These are phyloP conservation scores for Villa cingulata DNA, from an alignment of 2,888 invertebrate species.

Conservation along the genomic window DNA sequence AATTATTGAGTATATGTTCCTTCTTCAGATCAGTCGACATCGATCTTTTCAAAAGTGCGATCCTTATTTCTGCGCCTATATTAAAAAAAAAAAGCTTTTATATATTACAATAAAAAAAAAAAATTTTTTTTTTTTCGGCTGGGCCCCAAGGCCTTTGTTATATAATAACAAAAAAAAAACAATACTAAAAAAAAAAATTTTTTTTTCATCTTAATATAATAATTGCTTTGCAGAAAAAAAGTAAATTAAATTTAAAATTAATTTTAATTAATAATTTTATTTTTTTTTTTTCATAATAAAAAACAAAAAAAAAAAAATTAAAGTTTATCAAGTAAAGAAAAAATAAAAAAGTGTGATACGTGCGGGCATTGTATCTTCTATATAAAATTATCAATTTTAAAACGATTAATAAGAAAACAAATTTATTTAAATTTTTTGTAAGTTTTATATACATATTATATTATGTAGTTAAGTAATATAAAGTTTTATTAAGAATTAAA, in stretches of 20 bases:
- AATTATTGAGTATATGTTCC: slow-evolving; percentile 25
- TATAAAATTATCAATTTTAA: background rate
- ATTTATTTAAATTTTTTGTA: background rate
- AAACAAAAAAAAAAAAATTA: background rate
- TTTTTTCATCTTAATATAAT: no score
- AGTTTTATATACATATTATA: no score
- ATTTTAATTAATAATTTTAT: no score
- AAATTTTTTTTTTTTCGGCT: slow-evolving; percentile 11
- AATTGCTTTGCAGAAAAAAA: no score
- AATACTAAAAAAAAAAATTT: no score
- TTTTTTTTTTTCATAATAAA: no score
- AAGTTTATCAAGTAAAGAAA: background rate
- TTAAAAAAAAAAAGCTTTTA: no score
- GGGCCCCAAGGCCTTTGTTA: slow-evolving; percentile 18
- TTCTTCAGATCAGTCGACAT: slow-evolving; percentile 38
- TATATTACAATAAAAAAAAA: no score
- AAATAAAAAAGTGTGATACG: background rate
- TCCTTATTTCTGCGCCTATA: slow-evolving; percentile 32
- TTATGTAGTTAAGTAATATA: no score
- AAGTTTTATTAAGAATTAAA: no score
- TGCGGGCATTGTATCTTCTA: background rate
- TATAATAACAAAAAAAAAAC: slow-evolving; percentile 4
- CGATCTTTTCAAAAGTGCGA: slow-evolving; percentile 38
- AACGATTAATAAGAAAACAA: no score
- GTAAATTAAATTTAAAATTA: no score